Evolutionary conservation across 2,888 invertebrate genomes (phyloP).

Genomic region (Eupeodes luniger): DNA sequence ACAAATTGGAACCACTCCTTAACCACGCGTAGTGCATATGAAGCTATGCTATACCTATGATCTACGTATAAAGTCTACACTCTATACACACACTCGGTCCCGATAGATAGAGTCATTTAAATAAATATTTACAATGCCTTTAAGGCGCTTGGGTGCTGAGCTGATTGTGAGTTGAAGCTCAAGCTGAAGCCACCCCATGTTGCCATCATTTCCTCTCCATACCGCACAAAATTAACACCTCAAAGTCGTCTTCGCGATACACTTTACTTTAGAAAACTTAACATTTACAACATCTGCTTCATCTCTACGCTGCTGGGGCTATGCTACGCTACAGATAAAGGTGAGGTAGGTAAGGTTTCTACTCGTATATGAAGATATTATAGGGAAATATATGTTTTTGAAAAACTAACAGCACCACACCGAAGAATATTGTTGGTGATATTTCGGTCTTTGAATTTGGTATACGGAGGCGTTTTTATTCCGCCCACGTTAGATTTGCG

Average conservation of each 20-base stretch:
- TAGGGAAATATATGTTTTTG: constrained; percentile 23
- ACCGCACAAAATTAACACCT: constrained; percentile 59
- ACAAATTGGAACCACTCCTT: constrained; percentile 71
- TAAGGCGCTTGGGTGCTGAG: constrained; percentile 37
- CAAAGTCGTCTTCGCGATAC: constrained; percentile 60
- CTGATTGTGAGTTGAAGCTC: too few species aligned
- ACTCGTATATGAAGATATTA: constrained; percentile 45
- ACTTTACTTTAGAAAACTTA: constrained; percentile 32
- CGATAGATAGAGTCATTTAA: constrained; percentile 72
- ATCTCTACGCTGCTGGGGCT: not conserved
- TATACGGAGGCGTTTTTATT: constrained; percentile 59
- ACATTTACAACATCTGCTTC: not conserved
- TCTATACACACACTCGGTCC: not conserved
- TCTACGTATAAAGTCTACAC: not conserved
- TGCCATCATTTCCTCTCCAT: not conserved
- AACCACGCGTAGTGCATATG: constrained; percentile 19
- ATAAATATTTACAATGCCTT: constrained; percentile 67
- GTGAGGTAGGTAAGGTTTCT: too few species aligned
- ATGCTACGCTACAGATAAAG: too few species aligned
- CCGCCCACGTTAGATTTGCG: constrained; percentile 62
- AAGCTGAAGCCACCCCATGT: constrained; percentile 18
- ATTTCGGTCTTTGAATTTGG: not conserved
- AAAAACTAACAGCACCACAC: not conserved
- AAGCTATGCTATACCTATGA: not conserved
- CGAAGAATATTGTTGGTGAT: not conserved